Base-by-base conservation (phyloP, 2,888 invertebrate species). In the Agrotis clavis region DNA sequence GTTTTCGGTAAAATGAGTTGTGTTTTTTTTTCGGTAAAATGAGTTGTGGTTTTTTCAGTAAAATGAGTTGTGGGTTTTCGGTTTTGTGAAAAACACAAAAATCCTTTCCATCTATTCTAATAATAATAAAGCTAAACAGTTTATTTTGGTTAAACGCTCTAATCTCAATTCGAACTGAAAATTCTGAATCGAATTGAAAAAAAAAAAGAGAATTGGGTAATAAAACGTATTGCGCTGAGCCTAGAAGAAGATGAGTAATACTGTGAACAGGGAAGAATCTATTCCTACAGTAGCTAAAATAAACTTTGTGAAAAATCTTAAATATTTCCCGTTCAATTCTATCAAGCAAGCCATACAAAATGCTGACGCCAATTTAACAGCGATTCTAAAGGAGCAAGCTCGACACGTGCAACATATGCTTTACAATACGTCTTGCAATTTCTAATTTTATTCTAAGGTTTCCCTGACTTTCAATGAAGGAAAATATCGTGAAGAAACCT, bases 261-360 rank as follows among this genome's bases (percentile, higher is more conserved):
- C 30, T 30, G 30, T 30, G 4, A 4, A 30, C 30, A 30, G 2
- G 4, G 30, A 30, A 30, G 4, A 30, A 30, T 30, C 4, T 30
- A 30, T 30, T 30, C 30, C 41, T 41, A 2, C 11, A 41, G 11
- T 41, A 41, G 9, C 11, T 41, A 41, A 41, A 41, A 41, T 41
- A 41, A 41, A n/a, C n/a, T n/a, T n/a, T n/a, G n/a, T n/a, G n/a
- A n/a, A n/a, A n/a, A n/a, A n/a, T n/a, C n/a, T n/a, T n/a, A n/a
- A n/a, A n/a, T 25, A 54, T 54, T 14, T 56, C 1, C 25, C 9
- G 1, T 51, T 9, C 21, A 30, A 51, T 67, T 67, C n/a, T 50
- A 67, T 45, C 56, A 45, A 6, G 21, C 21, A 67, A 73, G 30
- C 57, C 76, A 47, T 57, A 75, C 30, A 30, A 56, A 72, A 45